phyloP scores from a whole-genome alignment of 2,797 vertebrate species.

The Bovichtus diacanthus region DNA sequence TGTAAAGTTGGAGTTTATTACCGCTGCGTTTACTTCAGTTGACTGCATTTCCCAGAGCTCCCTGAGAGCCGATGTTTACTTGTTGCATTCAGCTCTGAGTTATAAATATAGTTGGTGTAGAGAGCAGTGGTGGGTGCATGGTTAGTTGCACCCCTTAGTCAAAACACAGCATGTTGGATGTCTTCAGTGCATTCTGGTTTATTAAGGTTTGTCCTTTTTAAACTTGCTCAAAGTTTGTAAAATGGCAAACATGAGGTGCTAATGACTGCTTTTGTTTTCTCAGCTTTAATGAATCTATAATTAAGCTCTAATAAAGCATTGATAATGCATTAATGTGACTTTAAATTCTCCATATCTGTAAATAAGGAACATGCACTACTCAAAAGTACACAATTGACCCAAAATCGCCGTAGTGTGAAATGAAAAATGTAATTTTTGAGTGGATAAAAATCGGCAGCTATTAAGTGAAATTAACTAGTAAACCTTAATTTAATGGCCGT shows the following conservation, averaged over 20 bases:
- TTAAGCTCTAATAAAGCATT: background rate
- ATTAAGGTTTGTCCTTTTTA: background rate
- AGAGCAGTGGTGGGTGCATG: background rate
- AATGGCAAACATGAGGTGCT: background rate
- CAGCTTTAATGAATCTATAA: rapidly evolving
- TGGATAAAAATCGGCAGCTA: background rate
- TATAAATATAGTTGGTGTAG: slow-evolving; percentile 18
- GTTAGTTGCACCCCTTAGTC: background rate
- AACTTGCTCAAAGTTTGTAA: background rate
- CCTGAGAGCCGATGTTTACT: slow-evolving; percentile 14
- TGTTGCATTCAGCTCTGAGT: slow-evolving; percentile 30
- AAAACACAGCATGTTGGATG: background rate
- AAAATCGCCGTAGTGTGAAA: background rate
- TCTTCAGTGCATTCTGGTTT: slow-evolving; percentile 12
- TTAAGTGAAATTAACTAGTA: background rate
- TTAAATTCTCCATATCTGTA: background rate
- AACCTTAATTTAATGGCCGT: background rate
- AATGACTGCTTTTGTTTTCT: background rate
- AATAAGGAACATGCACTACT: rapidly evolving
- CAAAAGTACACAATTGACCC: background rate
- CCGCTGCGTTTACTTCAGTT: background rate
- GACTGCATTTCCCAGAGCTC: slow-evolving; percentile 8
- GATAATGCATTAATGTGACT: background rate
- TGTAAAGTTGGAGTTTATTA: background rate
- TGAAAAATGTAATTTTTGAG: background rate